These are phyloP conservation scores for Sus cebifrons DNA, from an alignment of 2,797 vertebrate genomes.

Conservation along the genomic window DNA sequence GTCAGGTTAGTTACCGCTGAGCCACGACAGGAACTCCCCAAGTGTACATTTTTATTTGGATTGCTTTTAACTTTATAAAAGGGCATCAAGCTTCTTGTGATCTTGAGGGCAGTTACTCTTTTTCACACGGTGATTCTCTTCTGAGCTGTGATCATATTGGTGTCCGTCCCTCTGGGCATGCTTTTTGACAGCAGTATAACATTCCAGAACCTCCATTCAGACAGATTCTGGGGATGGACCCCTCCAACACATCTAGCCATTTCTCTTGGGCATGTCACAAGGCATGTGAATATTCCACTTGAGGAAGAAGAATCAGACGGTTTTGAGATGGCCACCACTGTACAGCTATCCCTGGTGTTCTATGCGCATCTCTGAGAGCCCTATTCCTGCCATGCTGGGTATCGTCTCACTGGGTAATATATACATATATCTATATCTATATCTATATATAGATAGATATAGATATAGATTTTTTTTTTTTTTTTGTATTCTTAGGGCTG, in stretches of 20 bases:
- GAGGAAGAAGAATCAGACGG: background rate
- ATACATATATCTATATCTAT: too few relatives aligned
- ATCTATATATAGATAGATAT: too few relatives aligned
- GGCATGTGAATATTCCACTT: background rate
- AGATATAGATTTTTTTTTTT: too few relatives aligned
- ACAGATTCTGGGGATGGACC: background rate
- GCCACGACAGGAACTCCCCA: too few relatives aligned
- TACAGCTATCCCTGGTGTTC: background rate
- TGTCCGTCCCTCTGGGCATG: too few relatives aligned
- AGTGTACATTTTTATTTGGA: background rate
- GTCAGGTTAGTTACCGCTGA: too few relatives aligned
- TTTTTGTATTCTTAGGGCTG: too few relatives aligned
- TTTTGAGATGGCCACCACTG: too few relatives aligned
- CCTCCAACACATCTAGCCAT: background rate
- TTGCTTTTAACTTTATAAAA: background rate
- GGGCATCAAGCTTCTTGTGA: background rate
- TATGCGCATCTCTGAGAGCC: background rate
- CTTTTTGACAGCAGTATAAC: background rate
- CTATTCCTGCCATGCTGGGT: background rate
- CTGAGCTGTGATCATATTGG: background rate
- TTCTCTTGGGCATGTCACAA: background rate
- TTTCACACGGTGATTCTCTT: background rate
- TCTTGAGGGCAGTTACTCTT: background rate
- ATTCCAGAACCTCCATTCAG: background rate
- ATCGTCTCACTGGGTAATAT: background rate